Conservation (phyloP, 2,113 vertebrate genomes). For the Pollachius pollachius region DNA sequence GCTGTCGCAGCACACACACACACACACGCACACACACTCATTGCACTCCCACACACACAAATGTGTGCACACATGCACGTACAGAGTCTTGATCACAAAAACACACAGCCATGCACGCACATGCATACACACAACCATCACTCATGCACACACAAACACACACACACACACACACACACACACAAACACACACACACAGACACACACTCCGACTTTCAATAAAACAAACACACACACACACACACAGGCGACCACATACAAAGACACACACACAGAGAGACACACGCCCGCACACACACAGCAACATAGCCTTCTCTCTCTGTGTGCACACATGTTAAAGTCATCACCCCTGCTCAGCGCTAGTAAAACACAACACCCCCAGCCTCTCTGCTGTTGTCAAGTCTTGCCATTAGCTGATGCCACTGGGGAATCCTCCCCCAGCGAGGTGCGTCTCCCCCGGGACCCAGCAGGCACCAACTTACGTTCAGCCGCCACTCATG, state of each 20-base stretch:
- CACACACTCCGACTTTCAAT: too few species aligned
- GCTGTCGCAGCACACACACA: slow-evolving; percentile 66
- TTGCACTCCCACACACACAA: slow-evolving; percentile 41
- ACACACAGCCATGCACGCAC: too few species aligned
- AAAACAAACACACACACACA: too few species aligned
- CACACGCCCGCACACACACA: too few species aligned
- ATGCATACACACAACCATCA: too few species aligned
- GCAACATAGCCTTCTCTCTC: too few species aligned
- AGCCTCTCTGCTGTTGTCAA: slow-evolving; percentile 77
- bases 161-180: not conserved
- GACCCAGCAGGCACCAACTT: slow-evolving; percentile 69
- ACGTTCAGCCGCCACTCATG: slow-evolving; percentile 77
- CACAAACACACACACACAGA: slow-evolving; percentile 4
- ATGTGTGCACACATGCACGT: too few species aligned
- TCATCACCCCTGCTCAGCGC: slow-evolving; percentile 90
- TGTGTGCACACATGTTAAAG: slow-evolving; percentile 93
- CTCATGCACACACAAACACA: too few species aligned
- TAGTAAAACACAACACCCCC: slow-evolving; percentile 80
- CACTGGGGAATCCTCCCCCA: slow-evolving; percentile 74
- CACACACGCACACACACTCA: slow-evolving; percentile 24
- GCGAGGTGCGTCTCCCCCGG: slow-evolving; percentile 72
- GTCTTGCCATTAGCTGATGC: slow-evolving; percentile 78
- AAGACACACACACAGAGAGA: too few species aligned
- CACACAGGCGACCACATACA: too few species aligned
- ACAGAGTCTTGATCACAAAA: too few species aligned